These are phyloP conservation scores for Rhopilema esculentum DNA, from an alignment of 30 jellyfish, hydroid and myxozoan genomes.

Conservation along the genomic window DNA sequence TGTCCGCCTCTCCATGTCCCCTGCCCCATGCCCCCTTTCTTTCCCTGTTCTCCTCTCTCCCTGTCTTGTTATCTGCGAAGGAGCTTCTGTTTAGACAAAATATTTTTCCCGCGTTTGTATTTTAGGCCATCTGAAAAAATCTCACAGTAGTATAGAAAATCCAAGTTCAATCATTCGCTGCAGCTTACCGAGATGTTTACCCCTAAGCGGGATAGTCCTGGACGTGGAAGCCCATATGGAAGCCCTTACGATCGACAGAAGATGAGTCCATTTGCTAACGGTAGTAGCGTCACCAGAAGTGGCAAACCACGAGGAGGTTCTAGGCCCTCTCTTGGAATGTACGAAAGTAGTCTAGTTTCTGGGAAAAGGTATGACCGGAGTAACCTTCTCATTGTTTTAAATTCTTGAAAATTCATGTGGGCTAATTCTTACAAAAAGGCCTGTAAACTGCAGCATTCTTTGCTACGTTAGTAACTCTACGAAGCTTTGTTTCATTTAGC, in stretches of 20 bases:
- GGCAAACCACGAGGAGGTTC: slow-evolving; percentile 53
- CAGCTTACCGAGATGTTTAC: slow-evolving; percentile 36
- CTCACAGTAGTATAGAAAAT: too few relatives aligned
- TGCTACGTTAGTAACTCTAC: too few relatives aligned
- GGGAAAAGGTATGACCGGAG: slow-evolving; percentile 38
- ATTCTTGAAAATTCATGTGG: too few relatives aligned
- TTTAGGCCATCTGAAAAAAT: too few relatives aligned
- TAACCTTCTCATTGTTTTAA: too few relatives aligned
- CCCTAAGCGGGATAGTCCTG: slow-evolving; percentile 49
- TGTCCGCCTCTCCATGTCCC: too few relatives aligned
- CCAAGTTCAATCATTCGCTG: neutral
- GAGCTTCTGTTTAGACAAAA: neutral
- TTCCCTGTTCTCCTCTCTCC: too few relatives aligned
- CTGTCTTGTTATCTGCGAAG: too few relatives aligned
- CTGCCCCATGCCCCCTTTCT: too few relatives aligned
- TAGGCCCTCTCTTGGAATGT: slow-evolving; percentile 33
- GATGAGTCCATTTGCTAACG: slow-evolving; percentile 49
- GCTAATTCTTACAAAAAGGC: too few relatives aligned
- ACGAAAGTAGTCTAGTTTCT: slow-evolving; percentile 45
- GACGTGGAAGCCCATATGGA: slow-evolving; percentile 30
- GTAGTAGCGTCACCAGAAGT: slow-evolving; percentile 28
- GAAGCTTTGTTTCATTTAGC: too few relatives aligned
- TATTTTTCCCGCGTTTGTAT: neutral
- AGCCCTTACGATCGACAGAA: slow-evolving; percentile 40
- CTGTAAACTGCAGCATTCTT: too few relatives aligned